Percentiles rank a stretch among this genome's conserved stretches.
Evolutionary conservation across 2,797 vertebrate species (phyloP).

Genomic region (Sylvilagus floridanus): DNA sequence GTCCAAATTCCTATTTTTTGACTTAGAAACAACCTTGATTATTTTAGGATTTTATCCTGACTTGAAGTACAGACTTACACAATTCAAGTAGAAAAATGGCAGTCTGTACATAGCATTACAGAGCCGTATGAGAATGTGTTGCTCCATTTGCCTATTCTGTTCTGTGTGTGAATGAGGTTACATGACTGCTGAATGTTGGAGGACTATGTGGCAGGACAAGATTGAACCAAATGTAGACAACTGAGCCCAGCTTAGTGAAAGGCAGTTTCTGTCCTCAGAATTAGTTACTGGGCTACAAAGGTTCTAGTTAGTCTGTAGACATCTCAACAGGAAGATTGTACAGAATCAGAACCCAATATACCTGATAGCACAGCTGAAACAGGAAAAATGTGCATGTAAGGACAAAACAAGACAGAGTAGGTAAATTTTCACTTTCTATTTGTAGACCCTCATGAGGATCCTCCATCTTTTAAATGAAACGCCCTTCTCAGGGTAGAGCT

Average conservation of each 20-base stretch:
- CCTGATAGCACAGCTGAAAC: not conserved
- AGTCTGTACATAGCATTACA: not conserved
- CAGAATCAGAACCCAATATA: not conserved
- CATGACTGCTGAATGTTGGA: not conserved
- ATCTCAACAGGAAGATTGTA: not conserved
- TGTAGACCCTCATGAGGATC: not conserved
- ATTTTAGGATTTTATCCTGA: conserved; percentile 43
- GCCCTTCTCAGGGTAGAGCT: not conserved
- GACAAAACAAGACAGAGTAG: not conserved
- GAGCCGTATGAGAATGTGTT: not conserved
- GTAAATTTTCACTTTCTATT: not conserved
- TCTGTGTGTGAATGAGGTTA: not conserved
- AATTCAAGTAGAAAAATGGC: not conserved
- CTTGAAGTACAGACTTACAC: not conserved
- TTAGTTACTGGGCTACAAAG: not conserved
- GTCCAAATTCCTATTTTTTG: conserved; percentile 22
- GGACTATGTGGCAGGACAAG: not conserved
- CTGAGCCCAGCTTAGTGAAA: not conserved
- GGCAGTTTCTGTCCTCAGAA: not conserved
- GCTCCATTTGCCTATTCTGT: not conserved
- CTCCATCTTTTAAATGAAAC: not conserved
- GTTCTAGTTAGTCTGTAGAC: not conserved
- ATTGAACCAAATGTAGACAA: not conserved
- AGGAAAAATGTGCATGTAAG: not conserved
- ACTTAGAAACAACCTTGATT: conserved; percentile 27